phyloP scores from a whole-genome alignment of 2,113 vertebrate species.

The Heterotilapia buettikoferi region DNA sequence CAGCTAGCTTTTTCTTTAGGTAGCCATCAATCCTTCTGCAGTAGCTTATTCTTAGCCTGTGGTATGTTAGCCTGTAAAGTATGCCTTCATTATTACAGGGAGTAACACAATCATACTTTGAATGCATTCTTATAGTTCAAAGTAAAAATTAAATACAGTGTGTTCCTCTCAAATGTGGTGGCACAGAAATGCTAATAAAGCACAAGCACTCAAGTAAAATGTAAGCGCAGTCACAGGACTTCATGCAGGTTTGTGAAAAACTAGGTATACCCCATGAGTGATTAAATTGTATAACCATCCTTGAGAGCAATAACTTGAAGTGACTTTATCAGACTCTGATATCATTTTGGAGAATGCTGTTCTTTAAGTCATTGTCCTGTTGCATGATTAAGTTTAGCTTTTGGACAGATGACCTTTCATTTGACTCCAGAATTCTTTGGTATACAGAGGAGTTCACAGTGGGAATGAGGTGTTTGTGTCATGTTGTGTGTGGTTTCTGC shows the following conservation, averaged over 20 bases:
- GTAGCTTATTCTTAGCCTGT: background rate
- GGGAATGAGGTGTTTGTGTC: background rate
- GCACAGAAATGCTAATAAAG: background rate
- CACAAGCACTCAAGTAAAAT: background rate
- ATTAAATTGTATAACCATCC: background rate
- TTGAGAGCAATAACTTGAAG: background rate
- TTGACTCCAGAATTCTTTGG: background rate
- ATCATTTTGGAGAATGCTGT: background rate
- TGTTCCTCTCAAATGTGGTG: background rate
- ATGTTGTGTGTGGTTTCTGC: background rate
- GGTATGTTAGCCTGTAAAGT: background rate
- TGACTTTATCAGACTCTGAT: background rate
- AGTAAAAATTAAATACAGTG: background rate
- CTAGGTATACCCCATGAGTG: background rate
- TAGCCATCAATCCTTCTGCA: background rate
- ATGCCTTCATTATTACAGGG: background rate
- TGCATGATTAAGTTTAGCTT: background rate
- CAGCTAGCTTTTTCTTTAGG: background rate
- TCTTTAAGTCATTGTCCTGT: background rate
- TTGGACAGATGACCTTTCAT: background rate
- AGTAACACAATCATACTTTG: background rate
- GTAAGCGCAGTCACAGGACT: rapidly evolving
- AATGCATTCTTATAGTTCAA: background rate
- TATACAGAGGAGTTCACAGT: background rate
- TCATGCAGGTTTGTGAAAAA: background rate